A percentile compares a stretch with the other conserved stretches of the same genome.
These are phyloP conservation scores for Ichneumoninae sp. DNA, from an alignment of 2,888 invertebrate genomes.

Conservation along the genomic window DNA sequence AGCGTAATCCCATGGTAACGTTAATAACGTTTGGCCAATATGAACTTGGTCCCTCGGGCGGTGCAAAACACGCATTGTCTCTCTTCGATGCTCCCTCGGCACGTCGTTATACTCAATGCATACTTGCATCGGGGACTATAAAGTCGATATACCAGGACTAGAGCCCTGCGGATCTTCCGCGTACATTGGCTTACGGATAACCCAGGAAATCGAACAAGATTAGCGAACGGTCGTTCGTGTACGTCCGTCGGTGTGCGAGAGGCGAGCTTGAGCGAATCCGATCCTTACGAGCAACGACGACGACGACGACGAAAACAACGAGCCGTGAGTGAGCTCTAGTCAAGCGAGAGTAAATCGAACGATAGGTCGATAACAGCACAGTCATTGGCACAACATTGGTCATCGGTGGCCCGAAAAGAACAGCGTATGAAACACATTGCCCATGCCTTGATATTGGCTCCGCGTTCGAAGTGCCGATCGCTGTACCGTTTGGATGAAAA, in stretches of 20 bases:
- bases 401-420: constrained; percentile 1
- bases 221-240: constrained; percentile 30
- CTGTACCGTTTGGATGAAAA: neutral
- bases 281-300: constrained; percentile 29
- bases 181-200: constrained; percentile 36
- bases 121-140: constrained; percentile 13
- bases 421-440: neutral
- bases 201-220: constrained; percentile 54
- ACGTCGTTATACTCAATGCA: constrained; percentile 42
- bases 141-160: neutral
- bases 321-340: constrained; percentile 18
- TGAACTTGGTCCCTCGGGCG: constrained; percentile 28
- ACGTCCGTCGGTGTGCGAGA: constrained; percentile 6
- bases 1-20: constrained; percentile 63
- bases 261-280: constrained; percentile 21
- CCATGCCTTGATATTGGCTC: neutral
- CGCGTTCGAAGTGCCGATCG: constrained; percentile 14
- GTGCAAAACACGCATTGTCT: constrained; percentile 3
- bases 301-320: constrained; percentile 25
- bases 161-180: neutral
- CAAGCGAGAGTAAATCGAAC: constrained; percentile 36
- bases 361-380: neutral
- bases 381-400: neutral
- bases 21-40: constrained; percentile 57
- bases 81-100: constrained; percentile 8